Conservation (phyloP, 1,140 invertebrate species). For the Elymnias hypermnestra region DNA sequence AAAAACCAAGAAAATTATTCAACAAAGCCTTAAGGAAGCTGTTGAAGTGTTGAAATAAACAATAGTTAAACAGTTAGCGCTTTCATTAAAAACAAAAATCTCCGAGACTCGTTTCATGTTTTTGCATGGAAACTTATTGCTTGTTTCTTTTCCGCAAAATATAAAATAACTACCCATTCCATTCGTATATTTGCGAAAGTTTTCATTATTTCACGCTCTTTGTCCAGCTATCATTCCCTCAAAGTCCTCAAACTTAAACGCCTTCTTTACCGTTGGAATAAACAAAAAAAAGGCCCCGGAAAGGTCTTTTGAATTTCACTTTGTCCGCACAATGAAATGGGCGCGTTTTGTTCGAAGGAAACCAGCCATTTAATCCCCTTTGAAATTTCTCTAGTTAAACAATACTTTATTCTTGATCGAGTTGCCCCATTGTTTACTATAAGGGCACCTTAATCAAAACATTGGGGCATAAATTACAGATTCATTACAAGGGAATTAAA, state of each 20-base stretch:
- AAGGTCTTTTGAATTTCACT: slow-evolving; percentile 27
- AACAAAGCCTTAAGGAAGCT: no score
- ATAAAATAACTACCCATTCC: background rate
- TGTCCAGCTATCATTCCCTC: slow-evolving; percentile 5
- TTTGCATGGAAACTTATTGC: no score
- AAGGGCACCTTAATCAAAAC: slow-evolving; percentile 28
- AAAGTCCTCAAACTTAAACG: slow-evolving; percentile 17
- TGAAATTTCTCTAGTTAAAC: slow-evolving; percentile 23
- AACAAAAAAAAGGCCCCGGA: slow-evolving; percentile 27
- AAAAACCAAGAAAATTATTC: no score
- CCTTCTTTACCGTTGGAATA: slow-evolving; percentile 22
- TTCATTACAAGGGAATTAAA: background rate
- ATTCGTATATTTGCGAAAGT: background rate
- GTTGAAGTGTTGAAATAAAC: no score
- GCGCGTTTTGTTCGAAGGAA: slow-evolving; percentile 30
- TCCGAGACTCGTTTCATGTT: no score
- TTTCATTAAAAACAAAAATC: no score
- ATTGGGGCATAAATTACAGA: slow-evolving; percentile 13
- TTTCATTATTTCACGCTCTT: slow-evolving; percentile 8
- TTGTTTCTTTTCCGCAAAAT: background rate
- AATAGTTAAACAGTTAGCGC: no score
- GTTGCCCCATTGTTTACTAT: slow-evolving; percentile 23
- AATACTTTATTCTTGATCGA: slow-evolving; percentile 32
- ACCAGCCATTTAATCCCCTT: slow-evolving; percentile 27
- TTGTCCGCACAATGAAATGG: slow-evolving; percentile 20